phyloP scores from a whole-genome alignment of 2,888 invertebrate genomes.

The Poecilus cupreus region DNA sequence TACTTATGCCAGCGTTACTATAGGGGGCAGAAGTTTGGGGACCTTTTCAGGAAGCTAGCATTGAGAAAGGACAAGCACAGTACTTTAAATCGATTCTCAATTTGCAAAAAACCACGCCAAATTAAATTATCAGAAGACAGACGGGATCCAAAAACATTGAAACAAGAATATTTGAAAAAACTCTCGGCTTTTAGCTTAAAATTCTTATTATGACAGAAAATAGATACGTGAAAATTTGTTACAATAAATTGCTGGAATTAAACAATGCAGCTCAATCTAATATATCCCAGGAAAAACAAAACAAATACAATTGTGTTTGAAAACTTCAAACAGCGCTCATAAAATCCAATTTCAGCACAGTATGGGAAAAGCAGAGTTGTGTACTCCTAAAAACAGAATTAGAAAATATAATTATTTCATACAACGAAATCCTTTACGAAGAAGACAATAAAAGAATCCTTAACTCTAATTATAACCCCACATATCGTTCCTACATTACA shows the following conservation, averaged over 20 bases:
- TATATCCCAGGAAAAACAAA: background rate
- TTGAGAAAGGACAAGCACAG: too few relatives aligned
- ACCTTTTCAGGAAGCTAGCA: background rate
- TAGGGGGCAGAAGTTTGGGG: constrained; percentile 1
- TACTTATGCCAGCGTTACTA: background rate
- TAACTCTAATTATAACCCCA: too few relatives aligned
- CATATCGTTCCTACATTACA: too few relatives aligned
- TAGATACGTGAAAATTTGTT: constrained; percentile 14
- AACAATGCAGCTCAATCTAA: background rate
- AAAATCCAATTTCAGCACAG: too few relatives aligned
- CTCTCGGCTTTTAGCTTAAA: background rate
- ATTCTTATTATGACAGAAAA: background rate
- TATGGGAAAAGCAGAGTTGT: too few relatives aligned
- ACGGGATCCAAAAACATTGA: background rate
- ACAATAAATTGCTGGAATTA: background rate
- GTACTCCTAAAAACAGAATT: too few relatives aligned
- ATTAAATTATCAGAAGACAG: background rate
- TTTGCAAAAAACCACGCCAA: background rate
- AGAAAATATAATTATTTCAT: too few relatives aligned
- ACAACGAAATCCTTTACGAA: too few relatives aligned
- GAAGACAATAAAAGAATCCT: too few relatives aligned
- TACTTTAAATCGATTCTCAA: background rate
- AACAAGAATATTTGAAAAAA: background rate
- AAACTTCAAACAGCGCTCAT: too few relatives aligned
- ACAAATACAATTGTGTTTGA: background rate